Base-by-base conservation (phyloP, 1,140 invertebrate genomes). In the Procambarus virginalis region DNA sequence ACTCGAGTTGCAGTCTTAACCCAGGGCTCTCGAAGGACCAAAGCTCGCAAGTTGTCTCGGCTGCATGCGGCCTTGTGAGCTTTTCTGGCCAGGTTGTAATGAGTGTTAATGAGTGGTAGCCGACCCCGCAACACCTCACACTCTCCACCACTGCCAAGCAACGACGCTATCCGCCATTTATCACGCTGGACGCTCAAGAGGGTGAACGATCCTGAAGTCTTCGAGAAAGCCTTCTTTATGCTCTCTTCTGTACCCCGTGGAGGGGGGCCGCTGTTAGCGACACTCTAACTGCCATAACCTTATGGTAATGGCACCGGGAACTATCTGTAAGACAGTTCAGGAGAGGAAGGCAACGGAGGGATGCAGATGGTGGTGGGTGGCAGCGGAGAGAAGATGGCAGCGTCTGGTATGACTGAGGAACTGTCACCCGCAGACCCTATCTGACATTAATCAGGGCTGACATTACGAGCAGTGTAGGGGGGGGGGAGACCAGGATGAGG, bases 71-170 rank as follows among this genome's bases (percentile, higher is more conserved):
- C 87, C 75, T 68, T 84, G 51, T 58, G 58, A 49, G 46, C 20
- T 46, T 84, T 84, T 84, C 82, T 78, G 75, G 73, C 87, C 51
- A 77, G 70, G 81, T 89, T 89, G 87, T 89, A 89, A 89, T 89
- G 87, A 89, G 87, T 89, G 87, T 89, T 89, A 89, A 89, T 89
- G 87, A 89, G 87, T 89, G 46, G 55, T 84, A 89, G 87, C 73
- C 70, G 60, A 82, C 68, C 48, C 87, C 80, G 75, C 82, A 84
- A 84, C 87, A 78, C 87, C 87, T 89, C 87, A 84, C 87, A 89
- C 81, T 89, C 87, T 60, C 87, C 87, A 58, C 22, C 79, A 46
- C 86, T 89, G 80, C 86, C 86, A 89, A 73, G 34, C 79, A 70
- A 68, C 49, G 80, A 84, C 70, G 87, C 81, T 89, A 89, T 89